Base-by-base conservation (phyloP, 2,113 vertebrate species). In the Xyliphius kryptos region DNA sequence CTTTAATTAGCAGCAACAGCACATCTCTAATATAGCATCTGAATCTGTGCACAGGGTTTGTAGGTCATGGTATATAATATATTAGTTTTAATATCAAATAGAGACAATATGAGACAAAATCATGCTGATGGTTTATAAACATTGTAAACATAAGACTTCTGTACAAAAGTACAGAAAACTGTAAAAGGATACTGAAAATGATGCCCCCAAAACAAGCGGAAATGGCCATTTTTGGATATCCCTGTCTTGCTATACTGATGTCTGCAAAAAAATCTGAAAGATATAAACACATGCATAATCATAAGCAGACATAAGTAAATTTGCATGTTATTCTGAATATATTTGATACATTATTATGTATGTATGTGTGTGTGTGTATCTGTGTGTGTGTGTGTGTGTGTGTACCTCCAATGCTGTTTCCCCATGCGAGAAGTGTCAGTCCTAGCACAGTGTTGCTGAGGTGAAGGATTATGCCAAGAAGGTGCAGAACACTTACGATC, bases 191-290 rank as follows among this genome's bases (percentile, higher is more conserved):
- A 99, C 94, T 99, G 81, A 99, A 99, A 80, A 97, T 94, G 74
- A 99, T 97, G 66, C 95, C 96, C 0, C 96, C 96, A 0, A 99
- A 99, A 70, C 96, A 99, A 67, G 96, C 95, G 0, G 96, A 90
- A 80, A 96, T 94, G 1, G 96, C 96, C 96, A 99, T 99, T 49
- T 91, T 87, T 1, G 95, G 95, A 56, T 97, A 99, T 20, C 96
- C 96, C 77, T 95, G 92, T 16, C 87, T 88, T 0, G 96, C 95
- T 32, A 99, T 79, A n/a, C 92, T 97, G 73, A 97, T 89, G 75
- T 99, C 91, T 0, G 94, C 90, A 76, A 99, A 93, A 43, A 82
- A 93, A 59, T 99, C 96, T 99, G 85, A 13, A 11, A 3, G 58
- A 9, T 6, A 15, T 5, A 58, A 0, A 56, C 43, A 56, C 3